Conservation (phyloP, 2,888 invertebrate genomes). For the Dynastes tityus region DNA sequence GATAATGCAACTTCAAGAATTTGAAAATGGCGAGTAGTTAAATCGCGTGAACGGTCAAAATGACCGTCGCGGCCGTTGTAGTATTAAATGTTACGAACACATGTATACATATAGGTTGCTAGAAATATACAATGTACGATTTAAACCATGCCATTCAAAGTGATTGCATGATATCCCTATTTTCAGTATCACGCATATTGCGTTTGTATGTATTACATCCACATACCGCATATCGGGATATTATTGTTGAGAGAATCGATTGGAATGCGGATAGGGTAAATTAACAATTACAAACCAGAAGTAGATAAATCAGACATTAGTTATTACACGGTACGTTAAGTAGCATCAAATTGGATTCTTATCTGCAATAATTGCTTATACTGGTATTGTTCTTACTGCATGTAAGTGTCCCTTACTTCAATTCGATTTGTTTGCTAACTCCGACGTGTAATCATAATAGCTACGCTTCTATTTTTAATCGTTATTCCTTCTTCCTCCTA, state of each 20-base stretch:
- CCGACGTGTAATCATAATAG: background rate
- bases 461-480: background rate
- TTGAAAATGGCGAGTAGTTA: too few relatives aligned
- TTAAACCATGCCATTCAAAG: too few relatives aligned
- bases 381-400: background rate
- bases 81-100: too few relatives aligned
- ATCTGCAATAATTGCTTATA: slow-evolving; percentile 24
- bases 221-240: too few relatives aligned
- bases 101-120: too few relatives aligned
- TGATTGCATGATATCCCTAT: too few relatives aligned
- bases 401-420: background rate
- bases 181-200: too few relatives aligned
- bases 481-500: background rate
- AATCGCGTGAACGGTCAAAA: too few relatives aligned
- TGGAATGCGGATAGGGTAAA: slow-evolving; percentile 14
- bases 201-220: too few relatives aligned
- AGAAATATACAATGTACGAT: background rate
- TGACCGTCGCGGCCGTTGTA: too few relatives aligned
- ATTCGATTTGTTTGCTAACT: background rate
- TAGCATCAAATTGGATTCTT: slow-evolving; percentile 15
- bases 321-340: slow-evolving; percentile 15
- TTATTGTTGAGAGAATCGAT: background rate
- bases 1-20: too few relatives aligned
- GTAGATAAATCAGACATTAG: slow-evolving; percentile 29
- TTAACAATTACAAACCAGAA: slow-evolving; percentile 7